A percentile compares a stretch with the other conserved stretches of the same genome.
These are phyloP conservation scores for Aplodontia rufa DNA, from an alignment of 2,113 vertebrate species.

Conservation along the genomic window DNA sequence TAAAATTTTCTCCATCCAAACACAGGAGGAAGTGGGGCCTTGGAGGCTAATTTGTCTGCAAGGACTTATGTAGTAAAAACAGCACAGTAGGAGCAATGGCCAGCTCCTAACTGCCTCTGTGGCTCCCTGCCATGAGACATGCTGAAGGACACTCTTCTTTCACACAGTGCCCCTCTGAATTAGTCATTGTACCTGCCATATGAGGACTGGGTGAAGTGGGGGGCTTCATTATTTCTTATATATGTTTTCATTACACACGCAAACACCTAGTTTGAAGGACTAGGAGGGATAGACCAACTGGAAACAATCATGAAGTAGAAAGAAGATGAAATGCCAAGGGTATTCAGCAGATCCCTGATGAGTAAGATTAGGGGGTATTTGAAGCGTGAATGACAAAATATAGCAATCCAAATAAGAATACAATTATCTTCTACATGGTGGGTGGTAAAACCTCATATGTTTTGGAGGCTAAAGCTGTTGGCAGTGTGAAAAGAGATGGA, in stretches of 20 bases:
- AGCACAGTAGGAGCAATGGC: not conserved
- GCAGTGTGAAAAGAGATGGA: not conserved
- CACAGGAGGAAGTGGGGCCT: not conserved
- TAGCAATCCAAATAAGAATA: not conserved
- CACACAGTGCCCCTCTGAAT: not conserved
- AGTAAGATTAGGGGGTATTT: not conserved
- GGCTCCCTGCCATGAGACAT: not conserved
- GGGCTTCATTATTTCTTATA: not conserved
- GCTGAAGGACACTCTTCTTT: not conserved
- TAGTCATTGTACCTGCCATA: not conserved
- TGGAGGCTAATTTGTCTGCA: not conserved
- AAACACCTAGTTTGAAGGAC: not conserved
- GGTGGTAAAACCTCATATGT: not conserved
- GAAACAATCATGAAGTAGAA: not conserved
- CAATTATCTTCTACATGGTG: not conserved
- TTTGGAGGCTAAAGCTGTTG: not conserved
- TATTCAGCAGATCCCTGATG: not conserved
- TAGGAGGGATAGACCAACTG: not conserved
- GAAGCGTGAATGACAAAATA: not conserved
- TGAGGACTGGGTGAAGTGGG: not conserved
- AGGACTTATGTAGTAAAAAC: too few relatives aligned
- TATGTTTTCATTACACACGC: not conserved
- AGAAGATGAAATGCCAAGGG: not conserved
- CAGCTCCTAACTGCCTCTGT: too few relatives aligned
- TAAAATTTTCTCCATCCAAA: not conserved